Evolutionary conservation across 2,113 vertebrate species (phyloP).

Genomic region (Barbus barbus): DNA sequence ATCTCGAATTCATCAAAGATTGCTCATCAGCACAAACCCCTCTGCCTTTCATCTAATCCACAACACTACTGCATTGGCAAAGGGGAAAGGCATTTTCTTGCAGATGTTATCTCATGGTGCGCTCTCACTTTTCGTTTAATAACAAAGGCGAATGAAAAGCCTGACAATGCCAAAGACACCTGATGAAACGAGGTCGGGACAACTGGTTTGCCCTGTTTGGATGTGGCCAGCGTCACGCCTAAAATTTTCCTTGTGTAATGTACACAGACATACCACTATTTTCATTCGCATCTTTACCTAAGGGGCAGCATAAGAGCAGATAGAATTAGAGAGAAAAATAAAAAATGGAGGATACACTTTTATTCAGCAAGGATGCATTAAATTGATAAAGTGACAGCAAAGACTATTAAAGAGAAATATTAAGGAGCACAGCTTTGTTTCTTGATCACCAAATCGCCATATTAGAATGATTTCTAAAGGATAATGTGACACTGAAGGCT

Average conservation of each 20-base stretch:
- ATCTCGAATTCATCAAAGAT: slow-evolving; percentile 9
- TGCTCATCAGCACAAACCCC: neutral
- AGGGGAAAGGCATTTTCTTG: neutral
- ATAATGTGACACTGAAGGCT: neutral
- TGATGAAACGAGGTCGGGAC: neutral
- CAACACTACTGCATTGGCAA: neutral
- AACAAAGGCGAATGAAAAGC: neutral
- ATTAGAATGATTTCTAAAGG: neutral
- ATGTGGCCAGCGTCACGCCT: neutral
- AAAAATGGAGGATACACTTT: neutral
- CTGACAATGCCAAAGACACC: neutral
- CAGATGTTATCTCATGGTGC: slow-evolving; percentile 10
- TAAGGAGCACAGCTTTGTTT: too few species aligned
- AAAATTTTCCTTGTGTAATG: slow-evolving; percentile 3
- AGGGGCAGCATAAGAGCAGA: neutral
- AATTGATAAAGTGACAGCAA: neutral
- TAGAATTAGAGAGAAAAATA: neutral
- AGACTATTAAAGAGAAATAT: too few species aligned
- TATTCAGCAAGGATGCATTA: neutral
- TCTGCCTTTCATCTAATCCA: neutral
- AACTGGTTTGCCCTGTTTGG: slow-evolving; percentile 47
- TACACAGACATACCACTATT: neutral
- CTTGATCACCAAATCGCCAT: too few species aligned
- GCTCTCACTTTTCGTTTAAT: neutral
- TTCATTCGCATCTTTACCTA: neutral